These are phyloP conservation scores for Fopius arisanus DNA, from an alignment of 1,140 invertebrate genomes.

Conservation along the genomic window DNA sequence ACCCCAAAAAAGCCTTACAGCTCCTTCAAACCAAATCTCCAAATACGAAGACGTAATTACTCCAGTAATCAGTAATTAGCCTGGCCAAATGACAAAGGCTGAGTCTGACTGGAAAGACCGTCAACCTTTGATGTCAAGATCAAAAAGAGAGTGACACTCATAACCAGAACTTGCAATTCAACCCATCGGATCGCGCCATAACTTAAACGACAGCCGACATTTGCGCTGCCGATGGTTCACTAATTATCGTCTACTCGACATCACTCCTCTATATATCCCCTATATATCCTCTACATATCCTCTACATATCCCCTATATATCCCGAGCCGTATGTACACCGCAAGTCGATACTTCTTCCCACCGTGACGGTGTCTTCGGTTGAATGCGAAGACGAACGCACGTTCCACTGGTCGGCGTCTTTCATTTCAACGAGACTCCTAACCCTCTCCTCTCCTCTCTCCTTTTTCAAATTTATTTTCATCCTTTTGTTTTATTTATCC, in stretches of 20 bases:
- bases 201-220: conserved; percentile 34
- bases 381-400: background rate
- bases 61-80: no score
- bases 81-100: no score
- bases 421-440: conserved; percentile 15
- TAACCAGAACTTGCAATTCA: background rate
- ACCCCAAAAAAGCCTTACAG: no score
- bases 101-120: no score
- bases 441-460: background rate
- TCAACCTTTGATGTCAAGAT: no score
- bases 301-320: background rate
- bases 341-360: conserved; percentile 20
- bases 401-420: conserved; percentile 13
- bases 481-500: background rate
- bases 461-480: background rate
- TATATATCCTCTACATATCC: background rate
- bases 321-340: background rate
- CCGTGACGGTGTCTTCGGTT: background rate
- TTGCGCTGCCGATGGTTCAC: conserved; percentile 27
- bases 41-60: no score
- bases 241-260: conserved; percentile 33
- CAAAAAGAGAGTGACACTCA: no score
- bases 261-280: conserved; percentile 8
- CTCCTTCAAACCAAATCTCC: no score
- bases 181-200: conserved; percentile 13